Base-by-base conservation (phyloP, 1,140 invertebrate species). In the Meloidogyne chitwoodi region DNA sequence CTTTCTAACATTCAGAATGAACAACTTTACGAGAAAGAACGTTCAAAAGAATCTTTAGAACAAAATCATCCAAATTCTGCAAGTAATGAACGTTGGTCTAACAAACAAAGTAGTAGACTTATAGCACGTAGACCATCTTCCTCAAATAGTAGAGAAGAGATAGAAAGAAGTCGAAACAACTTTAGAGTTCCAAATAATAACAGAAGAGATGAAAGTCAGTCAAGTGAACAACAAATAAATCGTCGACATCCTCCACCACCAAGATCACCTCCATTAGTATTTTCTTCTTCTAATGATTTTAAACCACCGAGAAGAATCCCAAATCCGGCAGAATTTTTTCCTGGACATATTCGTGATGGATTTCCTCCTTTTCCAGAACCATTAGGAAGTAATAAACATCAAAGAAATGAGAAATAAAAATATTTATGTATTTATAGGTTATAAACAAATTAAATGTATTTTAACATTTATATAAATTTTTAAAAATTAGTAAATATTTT, bases 291-390 rank as follows among this genome's bases (percentile, higher is more conserved):
- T 22, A 56, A 56, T 10, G 34, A 38, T 56, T n/a, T 6, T 22
- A 19, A 22, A 56, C 48, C 19, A n/a, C 19, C 48, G n/a, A 56
- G 48, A 56, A 8, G n/a, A n/a, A 63, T 64, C n/a, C 56, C 56
- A 12, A 24, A 73, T 11, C 71, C 71, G 6, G 61, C 38, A 38
- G 56, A 73, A 56, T 73, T 73, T 24, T 73, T 73, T 56, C 71
- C 71, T 64, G 71, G 64, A 24, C 29, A 63, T 38, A 73, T 73
- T 31, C 71, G 71, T 63, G 10, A 26, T 34, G 71, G 26, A 16
- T 73, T 27, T 34, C 71, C 71, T n/a, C 71, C 71, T 22, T 64
- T 73, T 31, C 44, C 48, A 5, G 56, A 73, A 38, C 71, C 71
- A 1, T 73, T 73, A 34, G 68, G 24, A 69, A 56, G n/a, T 56